A percentile compares a stretch with the other conserved stretches of the same genome.
phyloP scores from a whole-genome alignment of 2,797 vertebrate species.

The Scarus forsteni region DNA sequence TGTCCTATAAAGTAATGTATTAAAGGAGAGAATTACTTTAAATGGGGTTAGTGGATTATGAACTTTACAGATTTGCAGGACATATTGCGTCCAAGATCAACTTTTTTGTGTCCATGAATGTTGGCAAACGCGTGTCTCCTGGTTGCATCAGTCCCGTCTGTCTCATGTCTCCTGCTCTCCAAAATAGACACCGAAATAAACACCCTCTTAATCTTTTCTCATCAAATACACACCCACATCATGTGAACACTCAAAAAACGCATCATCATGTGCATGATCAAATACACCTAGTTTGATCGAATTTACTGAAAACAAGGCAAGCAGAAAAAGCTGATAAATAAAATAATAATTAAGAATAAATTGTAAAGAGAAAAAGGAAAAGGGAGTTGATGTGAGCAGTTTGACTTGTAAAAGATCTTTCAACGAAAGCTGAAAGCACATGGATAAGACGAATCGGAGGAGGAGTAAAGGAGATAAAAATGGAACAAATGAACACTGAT shows the following conservation, averaged over 20 bases:
- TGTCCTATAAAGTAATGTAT: too few species aligned
- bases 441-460: constrained; percentile 13
- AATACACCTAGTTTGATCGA: background rate
- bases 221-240: constrained; percentile 7
- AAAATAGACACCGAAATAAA: constrained; percentile 39
- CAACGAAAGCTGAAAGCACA: constrained; percentile 34
- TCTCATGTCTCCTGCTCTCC: constrained; percentile 47
- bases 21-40: too few species aligned
- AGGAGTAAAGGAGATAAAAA: constrained; percentile 51
- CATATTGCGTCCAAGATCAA: constrained; percentile 17
- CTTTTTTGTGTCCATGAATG: constrained; percentile 19
- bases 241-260: background rate
- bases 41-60: too few species aligned
- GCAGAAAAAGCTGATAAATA: background rate
- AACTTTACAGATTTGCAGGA: too few species aligned
- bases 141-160: constrained; percentile 69
- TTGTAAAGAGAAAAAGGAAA: background rate
- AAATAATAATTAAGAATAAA: background rate
- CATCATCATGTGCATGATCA: too few species aligned
- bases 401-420: constrained; percentile 29
- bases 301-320: constrained; percentile 2
- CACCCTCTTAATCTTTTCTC: constrained; percentile 19
- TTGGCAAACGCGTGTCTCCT: constrained; percentile 51
- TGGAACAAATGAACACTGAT: constrained; percentile 43
- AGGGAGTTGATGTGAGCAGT: background rate